Evolutionary conservation across 2,888 invertebrate genomes (phyloP).

Genomic region (Syrphus vitripennis): DNA sequence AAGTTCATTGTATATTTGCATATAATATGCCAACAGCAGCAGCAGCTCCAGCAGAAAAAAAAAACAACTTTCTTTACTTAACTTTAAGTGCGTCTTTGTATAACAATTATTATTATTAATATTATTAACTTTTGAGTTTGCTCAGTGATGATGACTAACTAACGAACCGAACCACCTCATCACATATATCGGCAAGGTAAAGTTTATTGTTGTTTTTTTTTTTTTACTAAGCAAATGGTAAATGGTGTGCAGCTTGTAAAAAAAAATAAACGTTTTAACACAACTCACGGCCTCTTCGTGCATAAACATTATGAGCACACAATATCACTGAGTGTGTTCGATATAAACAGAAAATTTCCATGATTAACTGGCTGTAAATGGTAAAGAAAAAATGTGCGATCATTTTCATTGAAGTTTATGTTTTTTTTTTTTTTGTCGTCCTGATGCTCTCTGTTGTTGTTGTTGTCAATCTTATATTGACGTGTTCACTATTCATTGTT

Average conservation of each 20-base stretch:
- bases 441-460: not conserved
- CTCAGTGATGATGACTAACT: not conserved
- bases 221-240: not conserved
- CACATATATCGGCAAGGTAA: not conserved
- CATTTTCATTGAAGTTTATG: not conserved
- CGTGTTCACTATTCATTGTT: not conserved
- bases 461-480: not conserved
- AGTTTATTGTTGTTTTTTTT: not conserved
- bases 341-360: conserved; percentile 28
- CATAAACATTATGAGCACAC: not conserved
- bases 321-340: not conserved
- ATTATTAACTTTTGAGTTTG: not conserved
- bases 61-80: conserved; percentile 13
- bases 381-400: not conserved
- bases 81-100: not conserved
- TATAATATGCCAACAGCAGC: not conserved
- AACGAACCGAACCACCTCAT: conserved; percentile 1
- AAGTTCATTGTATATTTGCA: conserved; percentile 9
- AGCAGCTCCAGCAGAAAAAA: not conserved
- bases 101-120: not conserved
- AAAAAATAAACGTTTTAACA: not conserved
- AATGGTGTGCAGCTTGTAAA: not conserved
- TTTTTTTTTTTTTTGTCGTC: not conserved
- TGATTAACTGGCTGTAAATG: not conserved
- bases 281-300: not conserved